A percentile compares a stretch with the other conserved stretches of the same genome.
These are phyloP conservation scores for Diarsia mendica DNA, from an alignment of 2,888 invertebrate species.

Conservation along the genomic window DNA sequence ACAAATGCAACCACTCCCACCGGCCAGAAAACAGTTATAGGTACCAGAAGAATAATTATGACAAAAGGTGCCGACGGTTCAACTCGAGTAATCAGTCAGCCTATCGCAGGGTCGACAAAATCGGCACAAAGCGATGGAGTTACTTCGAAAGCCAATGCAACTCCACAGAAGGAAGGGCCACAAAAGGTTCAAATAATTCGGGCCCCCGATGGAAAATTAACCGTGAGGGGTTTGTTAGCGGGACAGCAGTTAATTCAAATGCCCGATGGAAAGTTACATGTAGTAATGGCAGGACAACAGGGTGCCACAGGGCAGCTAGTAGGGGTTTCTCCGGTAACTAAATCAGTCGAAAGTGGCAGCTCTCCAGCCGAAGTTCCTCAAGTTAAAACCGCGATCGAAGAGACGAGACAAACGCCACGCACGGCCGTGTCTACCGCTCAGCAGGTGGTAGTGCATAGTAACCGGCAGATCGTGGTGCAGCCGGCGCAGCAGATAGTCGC, in stretches of 20 bases:
- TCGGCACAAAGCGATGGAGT: conserved; percentile 76
- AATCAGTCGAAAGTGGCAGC: conserved; percentile 70
- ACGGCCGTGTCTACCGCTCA: conserved; percentile 64
- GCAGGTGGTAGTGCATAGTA: conserved; percentile 81
- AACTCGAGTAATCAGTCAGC: conserved; percentile 92
- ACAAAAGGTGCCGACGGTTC: conserved; percentile 93
- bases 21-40: conserved; percentile 92
- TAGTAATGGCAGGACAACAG: conserved; percentile 93
- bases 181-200: conserved; percentile 97
- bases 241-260: conserved; percentile 98
- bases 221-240: conserved; percentile 96
- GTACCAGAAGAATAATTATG: conserved; percentile 93
- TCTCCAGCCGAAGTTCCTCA: conserved; percentile 31
- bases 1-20: conserved; percentile 85
- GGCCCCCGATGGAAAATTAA: conserved; percentile 97
- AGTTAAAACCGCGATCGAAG: conserved; percentile 47
- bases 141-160: conserved; percentile 72
- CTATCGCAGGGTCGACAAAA: conserved; percentile 83
- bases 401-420: conserved; percentile 66
- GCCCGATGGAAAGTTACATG: conserved; percentile 97
- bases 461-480: conserved; percentile 80
- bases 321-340: conserved; percentile 77
- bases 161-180: conserved; percentile 86
- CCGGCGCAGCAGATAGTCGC: conserved; percentile 69
- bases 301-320: conserved; percentile 86